Conservation (phyloP, 2,113 vertebrate species). For the Arenaria interpres region DNA sequence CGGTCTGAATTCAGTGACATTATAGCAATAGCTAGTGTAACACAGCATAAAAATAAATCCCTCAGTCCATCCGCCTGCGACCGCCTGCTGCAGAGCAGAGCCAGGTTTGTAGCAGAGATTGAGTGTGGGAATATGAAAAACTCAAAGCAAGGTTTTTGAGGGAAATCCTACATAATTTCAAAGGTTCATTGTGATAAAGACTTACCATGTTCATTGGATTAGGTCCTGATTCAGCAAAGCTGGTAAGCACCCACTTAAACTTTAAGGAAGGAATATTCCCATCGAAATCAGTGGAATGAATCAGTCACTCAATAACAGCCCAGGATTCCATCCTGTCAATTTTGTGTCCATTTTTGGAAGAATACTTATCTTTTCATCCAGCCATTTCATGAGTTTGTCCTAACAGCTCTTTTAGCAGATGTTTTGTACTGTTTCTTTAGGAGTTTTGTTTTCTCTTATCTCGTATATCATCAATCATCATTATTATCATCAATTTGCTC, state of each 20-base stretch:
- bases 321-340: background rate
- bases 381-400: background rate
- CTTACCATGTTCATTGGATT: background rate
- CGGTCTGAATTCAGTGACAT: background rate
- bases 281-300: background rate
- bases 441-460: conserved; percentile 9
- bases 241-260: background rate
- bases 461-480: background rate
- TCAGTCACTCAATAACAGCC: background rate
- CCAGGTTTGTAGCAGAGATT: background rate
- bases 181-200: background rate
- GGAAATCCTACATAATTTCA: background rate
- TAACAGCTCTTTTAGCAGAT: background rate
- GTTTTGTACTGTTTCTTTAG: background rate
- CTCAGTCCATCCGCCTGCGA: background rate
- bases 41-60: background rate
- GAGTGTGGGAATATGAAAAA: background rate
- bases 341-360: background rate
- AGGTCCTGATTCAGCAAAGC: background rate
- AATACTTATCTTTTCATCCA: background rate
- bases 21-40: background rate
- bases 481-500: conserved; percentile 6
- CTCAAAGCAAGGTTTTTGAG: background rate
- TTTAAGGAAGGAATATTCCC: background rate
- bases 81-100: background rate